Conservation (phyloP, 2,113 vertebrate genomes). For the Merops nubicus region DNA sequence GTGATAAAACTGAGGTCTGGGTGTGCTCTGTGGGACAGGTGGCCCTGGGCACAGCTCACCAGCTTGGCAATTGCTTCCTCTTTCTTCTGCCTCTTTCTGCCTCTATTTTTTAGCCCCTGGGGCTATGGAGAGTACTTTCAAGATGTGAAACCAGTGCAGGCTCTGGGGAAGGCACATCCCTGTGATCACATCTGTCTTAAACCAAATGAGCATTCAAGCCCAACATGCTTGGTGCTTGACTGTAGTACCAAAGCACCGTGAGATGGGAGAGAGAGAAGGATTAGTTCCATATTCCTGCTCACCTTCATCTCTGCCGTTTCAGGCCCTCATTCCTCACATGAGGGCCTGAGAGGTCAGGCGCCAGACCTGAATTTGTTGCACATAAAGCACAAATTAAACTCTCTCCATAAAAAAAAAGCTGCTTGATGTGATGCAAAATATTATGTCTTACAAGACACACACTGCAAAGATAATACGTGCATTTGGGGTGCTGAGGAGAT, state of each 20-base stretch:
- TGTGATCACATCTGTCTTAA: not conserved
- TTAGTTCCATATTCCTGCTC: not conserved
- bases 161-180: not conserved
- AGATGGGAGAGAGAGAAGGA: not conserved
- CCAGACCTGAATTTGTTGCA: not conserved
- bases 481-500: not conserved
- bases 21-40: not conserved
- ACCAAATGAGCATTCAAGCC: not conserved
- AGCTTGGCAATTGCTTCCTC: slow-evolving; percentile 22
- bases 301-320: not conserved
- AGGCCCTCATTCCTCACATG: not conserved
- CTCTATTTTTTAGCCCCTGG: not conserved
- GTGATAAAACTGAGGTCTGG: not conserved
- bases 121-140: not conserved
- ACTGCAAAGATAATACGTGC: not conserved
- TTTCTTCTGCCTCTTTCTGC: slow-evolving; percentile 11
- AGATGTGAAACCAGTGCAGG: not conserved
- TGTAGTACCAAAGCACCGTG: not conserved
- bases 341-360: not conserved
- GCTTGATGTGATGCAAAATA: not conserved
- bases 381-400: not conserved
- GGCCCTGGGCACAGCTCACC: not conserved
- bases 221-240: fast-evolving
- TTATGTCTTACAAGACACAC: not conserved
- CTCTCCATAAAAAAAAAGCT: not conserved